Evolutionary conservation across 1,140 invertebrate species (phyloP).

Genomic region (Drosophila seguyi): DNA sequence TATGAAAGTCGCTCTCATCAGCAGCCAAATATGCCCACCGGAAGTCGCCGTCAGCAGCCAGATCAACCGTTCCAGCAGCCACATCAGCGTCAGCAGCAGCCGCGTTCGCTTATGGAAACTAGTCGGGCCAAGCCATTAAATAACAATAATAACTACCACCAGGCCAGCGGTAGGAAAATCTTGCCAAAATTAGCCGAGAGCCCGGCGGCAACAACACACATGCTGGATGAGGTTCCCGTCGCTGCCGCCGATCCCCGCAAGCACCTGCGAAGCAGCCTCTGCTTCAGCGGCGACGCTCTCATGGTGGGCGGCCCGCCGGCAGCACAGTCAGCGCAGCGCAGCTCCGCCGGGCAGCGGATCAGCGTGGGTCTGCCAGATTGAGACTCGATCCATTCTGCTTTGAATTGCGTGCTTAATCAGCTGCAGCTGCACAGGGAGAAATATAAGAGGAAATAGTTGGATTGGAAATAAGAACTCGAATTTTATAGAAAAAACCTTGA

Average conservation of each 20-base stretch:
- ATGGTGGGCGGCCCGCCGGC: slow-evolving; percentile 61
- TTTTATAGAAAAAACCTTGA: background rate
- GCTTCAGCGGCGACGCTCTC: slow-evolving; percentile 77
- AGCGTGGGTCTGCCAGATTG: slow-evolving; percentile 81
- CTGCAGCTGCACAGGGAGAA: slow-evolving; percentile 50
- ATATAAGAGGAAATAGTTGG: background rate
- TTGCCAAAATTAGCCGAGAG: slow-evolving; percentile 73
- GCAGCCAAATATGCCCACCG: slow-evolving; percentile 76
- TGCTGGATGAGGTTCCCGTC: slow-evolving; percentile 44
- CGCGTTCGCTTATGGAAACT: slow-evolving; percentile 71
- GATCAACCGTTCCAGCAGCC: slow-evolving; percentile 22
- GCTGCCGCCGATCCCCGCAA: slow-evolving; percentile 61
- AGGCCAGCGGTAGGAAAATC: slow-evolving; percentile 58
- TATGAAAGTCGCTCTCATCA: slow-evolving; percentile 31
- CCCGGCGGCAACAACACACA: slow-evolving; percentile 15
- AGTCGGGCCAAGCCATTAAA: slow-evolving; percentile 76
- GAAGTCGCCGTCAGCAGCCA: slow-evolving; percentile 63
- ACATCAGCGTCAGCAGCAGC: slow-evolving; percentile 40
- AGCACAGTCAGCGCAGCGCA: slow-evolving; percentile 85
- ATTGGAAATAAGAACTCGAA: no score
- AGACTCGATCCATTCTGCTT: slow-evolving; percentile 17
- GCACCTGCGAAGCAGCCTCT: slow-evolving; percentile 83
- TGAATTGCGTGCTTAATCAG: slow-evolving; percentile 35
- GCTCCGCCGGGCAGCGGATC: slow-evolving; percentile 79
- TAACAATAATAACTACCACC: slow-evolving; percentile 71